Evolutionary conservation across 2,888 invertebrate genomes (phyloP), one percentile per base, ranked within the genome.

Genomic region (Acanthosoma haemorrhoidale): DNA sequence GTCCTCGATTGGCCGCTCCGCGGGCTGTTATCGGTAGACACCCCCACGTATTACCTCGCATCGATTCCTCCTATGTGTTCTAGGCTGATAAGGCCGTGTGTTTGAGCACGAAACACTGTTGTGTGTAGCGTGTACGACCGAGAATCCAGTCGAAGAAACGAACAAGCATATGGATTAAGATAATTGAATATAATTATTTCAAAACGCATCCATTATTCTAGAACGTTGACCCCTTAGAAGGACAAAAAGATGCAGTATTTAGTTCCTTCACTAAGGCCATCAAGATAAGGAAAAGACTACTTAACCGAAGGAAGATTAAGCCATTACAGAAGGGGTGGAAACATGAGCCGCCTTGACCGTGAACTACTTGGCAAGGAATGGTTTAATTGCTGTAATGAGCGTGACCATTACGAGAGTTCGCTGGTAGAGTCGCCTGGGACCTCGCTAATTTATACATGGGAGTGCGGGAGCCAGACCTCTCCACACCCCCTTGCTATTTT

Each of bases 371-470:
- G n/a, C n/a, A n/a, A n/a, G n/a, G n/a, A n/a, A n/a, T n/a, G n/a
- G n/a, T n/a, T 36, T 59, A 59, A 59, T 59, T 59, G 59, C 18
- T 16, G 8, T 59, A 59, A 59, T 59, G 59, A 59, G 32, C 18
- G 11, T 9, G 29, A 59, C 32, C 59, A 59, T 59, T 59, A 59
- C 34, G 31, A 59, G 59, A 59, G 59, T n/a, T 59, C 32, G 59
- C 59, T 11, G 13, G 36, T 36, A 59, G 18, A 11, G 32, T 34
- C 59, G 31, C 59, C 25, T n/a, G 51, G 51, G 51, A 51, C 25
- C 51, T 51, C n/a, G 3, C 25, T 51, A 51, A 51, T 51, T 51
- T 51, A 51, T 51, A 51, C 51, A 51, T 51, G 51, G 5, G 51
- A 51, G 51, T 25, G 51, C 25, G 25, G 8, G n/a, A 21, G 51